A percentile compares a stretch with the other conserved stretches of the same genome.
Evolutionary conservation across 2,113 vertebrate genomes (phyloP).

Genomic region (Murina feae): DNA sequence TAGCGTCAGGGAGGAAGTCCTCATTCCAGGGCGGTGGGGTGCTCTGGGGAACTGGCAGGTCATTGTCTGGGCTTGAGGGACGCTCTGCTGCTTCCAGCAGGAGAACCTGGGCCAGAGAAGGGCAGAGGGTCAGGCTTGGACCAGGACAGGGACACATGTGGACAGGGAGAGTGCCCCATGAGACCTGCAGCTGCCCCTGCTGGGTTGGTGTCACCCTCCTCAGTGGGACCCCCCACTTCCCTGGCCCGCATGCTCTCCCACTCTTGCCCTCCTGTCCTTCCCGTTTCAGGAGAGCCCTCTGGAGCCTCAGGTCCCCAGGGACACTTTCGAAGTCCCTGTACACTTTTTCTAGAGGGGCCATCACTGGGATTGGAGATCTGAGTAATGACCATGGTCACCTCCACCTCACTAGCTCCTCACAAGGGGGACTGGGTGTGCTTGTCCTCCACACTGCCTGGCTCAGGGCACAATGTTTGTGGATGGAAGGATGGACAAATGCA

Average conservation of each 20-base stretch:
- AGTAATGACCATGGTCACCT: neutral
- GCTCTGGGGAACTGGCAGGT: slow-evolving; percentile 71
- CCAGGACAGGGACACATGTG: accelerated
- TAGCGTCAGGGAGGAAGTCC: slow-evolving; percentile 84
- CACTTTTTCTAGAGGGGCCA: neutral
- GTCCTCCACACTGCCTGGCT: no score
- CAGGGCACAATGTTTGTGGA: neutral
- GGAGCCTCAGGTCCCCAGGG: neutral
- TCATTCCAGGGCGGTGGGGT: slow-evolving; percentile 83
- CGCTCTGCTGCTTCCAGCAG: slow-evolving; percentile 80
- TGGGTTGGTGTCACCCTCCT: accelerated
- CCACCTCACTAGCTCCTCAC: neutral
- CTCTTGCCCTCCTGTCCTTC: neutral
- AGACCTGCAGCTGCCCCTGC: neutral
- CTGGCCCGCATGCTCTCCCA: neutral
- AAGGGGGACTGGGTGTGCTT: accelerated
- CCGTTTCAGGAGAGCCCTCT: neutral
- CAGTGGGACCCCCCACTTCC: neutral
- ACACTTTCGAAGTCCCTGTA: neutral
- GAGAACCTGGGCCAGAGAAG: slow-evolving; percentile 81
- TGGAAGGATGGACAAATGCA: neutral
- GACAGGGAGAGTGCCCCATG: accelerated
- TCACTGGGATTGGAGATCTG: neutral
- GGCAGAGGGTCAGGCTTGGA: neutral
- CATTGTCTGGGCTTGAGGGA: slow-evolving; percentile 70